Evolutionary conservation across 2,113 vertebrate genomes (phyloP).

Genomic region (Hyla sarda): DNA sequence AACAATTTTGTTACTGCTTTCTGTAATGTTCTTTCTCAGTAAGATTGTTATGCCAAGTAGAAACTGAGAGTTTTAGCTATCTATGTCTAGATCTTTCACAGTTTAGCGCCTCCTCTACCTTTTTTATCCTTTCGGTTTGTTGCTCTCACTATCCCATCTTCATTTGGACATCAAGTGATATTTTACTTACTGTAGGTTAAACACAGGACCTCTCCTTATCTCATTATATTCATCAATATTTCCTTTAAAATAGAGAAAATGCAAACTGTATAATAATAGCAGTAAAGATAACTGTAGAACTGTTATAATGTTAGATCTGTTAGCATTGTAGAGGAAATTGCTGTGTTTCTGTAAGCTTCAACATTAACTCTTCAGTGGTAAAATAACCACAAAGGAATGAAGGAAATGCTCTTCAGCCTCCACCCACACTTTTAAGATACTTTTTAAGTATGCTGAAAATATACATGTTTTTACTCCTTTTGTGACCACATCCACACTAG

Average conservation of each 20-base stretch:
- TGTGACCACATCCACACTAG: not conserved
- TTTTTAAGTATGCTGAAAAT: not conserved
- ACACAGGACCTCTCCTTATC: not conserved
- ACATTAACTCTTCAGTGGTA: not conserved
- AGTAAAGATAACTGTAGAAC: not conserved
- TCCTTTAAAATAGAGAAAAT: not conserved
- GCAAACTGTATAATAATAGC: no score
- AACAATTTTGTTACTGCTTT: not conserved
- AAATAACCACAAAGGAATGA: not conserved
- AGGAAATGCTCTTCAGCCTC: slow-evolving; percentile 12
- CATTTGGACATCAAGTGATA: not conserved
- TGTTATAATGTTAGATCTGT: no score
- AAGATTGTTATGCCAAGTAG: not conserved
- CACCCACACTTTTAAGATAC: not conserved
- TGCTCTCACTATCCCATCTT: not conserved
- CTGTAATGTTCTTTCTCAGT: not conserved
- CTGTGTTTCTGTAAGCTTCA: not conserved
- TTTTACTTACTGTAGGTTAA: no score
- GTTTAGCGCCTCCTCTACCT: no score
- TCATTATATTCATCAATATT: not conserved
- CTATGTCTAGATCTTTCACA: no score
- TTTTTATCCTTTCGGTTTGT: no score
- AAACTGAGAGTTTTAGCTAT: no score
- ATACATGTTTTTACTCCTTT: not conserved
- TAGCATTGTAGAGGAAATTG: not conserved